These are phyloP conservation scores for Cataglyphis livida DNA, from an alignment of 2,888 invertebrate species.

Conservation along the genomic window DNA sequence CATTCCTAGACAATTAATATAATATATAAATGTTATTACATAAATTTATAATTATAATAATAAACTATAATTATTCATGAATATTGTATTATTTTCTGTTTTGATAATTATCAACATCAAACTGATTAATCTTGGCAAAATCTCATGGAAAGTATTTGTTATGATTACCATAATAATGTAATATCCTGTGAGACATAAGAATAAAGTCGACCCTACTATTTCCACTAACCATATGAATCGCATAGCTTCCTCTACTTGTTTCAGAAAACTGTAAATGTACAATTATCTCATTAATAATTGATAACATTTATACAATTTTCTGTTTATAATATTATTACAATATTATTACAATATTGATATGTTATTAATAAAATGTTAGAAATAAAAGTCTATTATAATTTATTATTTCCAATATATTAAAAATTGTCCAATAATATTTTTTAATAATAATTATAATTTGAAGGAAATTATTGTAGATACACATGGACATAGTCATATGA, in stretches of 20 bases:
- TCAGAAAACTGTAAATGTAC: slow-evolving; percentile 73
- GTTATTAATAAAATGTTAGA: background rate
- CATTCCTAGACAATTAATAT: slow-evolving; percentile 65
- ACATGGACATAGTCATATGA: background rate
- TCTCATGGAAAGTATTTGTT: background rate
- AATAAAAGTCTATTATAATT: background rate
- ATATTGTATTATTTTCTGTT: background rate
- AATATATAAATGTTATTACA: background rate
- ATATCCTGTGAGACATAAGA: slow-evolving; percentile 78
- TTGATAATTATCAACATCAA: background rate
- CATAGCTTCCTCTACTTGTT: slow-evolving; percentile 72
- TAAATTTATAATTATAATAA: background rate
- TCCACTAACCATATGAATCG: slow-evolving; percentile 78
- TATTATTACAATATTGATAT: background rate
- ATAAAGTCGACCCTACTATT: slow-evolving; percentile 76
- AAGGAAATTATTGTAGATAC: background rate
- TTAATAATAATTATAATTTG: background rate
- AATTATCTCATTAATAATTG: background rate
- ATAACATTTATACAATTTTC: background rate
- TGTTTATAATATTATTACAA: background rate
- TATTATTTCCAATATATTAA: background rate
- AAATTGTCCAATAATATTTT: background rate
- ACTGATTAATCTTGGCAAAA: background rate
- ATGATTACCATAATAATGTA: slow-evolving; percentile 71
- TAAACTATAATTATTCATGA: background rate